Base-by-base conservation (phyloP, 2,888 invertebrate species). In the Melipona beecheii region DNA sequence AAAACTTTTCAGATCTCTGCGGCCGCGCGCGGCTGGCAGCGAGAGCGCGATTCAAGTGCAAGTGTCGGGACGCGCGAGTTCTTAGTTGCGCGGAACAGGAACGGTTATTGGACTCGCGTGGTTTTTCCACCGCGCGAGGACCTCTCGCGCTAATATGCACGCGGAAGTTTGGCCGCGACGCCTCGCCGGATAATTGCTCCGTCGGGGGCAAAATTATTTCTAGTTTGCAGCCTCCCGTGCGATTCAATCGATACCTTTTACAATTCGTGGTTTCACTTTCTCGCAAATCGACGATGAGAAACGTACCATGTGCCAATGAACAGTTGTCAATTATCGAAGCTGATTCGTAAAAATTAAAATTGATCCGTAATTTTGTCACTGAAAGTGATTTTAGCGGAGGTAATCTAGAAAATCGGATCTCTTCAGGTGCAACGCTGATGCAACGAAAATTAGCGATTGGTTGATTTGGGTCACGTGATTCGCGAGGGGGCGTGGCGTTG, bases 1-100 rank as follows among this genome's bases (percentile, higher is more conserved):
- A 69, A 62, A 73, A 80, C 36, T 81, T 69, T 62, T 13, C 65
- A 65, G 58, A 71, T 52, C 71, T 43, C 60, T 21, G 31, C 69
- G 49, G 5, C 69, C 21, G 54, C 43, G 15, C 9, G 50, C 36
- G 21, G 27, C 21, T 31, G 31, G 31, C 31, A 31, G 31, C 31
- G 31, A 31, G 31, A 31, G 5, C 49, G 49, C 15, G 27, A 2
- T 62, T 58, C 68, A 36, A 60, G 49, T 21, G 72, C 72, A 60
- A 72, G 49, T 50, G 70, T 71, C 36, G 43, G 11, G 43, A 43
- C 43, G 43, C 43, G 43, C 43, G 11, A 31, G 17, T 31, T 65
- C 27, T 72, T 36, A 19, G n/a, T 15, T 13, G 15, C 31, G 54
- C 24, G 11, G 56, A 56, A 31, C n/a, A 24, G 43, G 43, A 11